Evolutionary conservation across 2,797 vertebrate species (phyloP), one percentile per base, ranked within the genome.

Genomic region (Tadarida brasiliensis): DNA sequence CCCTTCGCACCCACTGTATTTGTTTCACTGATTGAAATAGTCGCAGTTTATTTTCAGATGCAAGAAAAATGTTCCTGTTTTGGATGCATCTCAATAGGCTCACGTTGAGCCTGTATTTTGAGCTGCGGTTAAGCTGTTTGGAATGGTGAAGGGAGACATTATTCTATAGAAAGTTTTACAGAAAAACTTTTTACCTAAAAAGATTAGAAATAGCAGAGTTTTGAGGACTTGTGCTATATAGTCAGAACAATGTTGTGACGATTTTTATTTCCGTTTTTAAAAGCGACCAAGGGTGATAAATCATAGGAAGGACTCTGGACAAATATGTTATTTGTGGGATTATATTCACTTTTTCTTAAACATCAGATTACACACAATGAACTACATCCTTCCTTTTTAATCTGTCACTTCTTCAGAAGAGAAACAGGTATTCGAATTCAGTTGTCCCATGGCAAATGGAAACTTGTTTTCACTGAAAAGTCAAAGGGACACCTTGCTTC

Each of bases 21-120:
- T 97, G 65, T 87, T 93, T 87, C 87, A 28, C 93, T 26, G 70
- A 47, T 94, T 94, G 92, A 97, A 98, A 96, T 90, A n/a, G 85
- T 95, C 0, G 2, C 81, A 85, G 44, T 93, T 97, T 97, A 93
- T 96, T 98, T 96, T 98, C 97, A 97, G 90, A 87, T 11, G 24
- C 14, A 81, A 92, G 87, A 80, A 91, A 98, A 97, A 77, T 20
- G 78, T 95, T 97, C 44, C 96, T 98, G 92, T 98, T 97, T 98
- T 97, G 78, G 90, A 84, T 97, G 26, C 87, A 93, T 97, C 94
- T 98, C 88, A 94, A 39, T 97, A 95, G 91, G 90, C 94, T 93
- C 90, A 81, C 96, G 97, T 35, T 97, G 74, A 95, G 78, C 74
- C 74, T 94, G 16, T 87, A 83, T 86, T 96, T 96, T 97, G 61